These are phyloP conservation scores for Micropoecilia bifurca DNA, from an alignment of 2,797 vertebrate genomes.

Conservation along the genomic window DNA sequence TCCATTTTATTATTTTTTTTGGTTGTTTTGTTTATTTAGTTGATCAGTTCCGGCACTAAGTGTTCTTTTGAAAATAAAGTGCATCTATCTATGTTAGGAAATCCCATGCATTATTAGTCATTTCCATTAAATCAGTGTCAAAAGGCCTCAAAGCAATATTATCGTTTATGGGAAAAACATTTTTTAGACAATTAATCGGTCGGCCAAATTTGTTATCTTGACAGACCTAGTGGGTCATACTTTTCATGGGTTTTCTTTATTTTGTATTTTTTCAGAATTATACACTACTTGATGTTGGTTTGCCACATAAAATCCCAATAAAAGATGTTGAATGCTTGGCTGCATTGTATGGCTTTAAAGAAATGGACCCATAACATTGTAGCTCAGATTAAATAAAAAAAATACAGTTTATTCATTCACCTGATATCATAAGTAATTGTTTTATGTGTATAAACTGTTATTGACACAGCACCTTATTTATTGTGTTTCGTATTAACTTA, in stretches of 20 bases:
- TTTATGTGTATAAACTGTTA: neutral
- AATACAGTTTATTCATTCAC: neutral
- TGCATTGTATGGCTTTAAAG: neutral
- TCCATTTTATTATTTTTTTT: no score
- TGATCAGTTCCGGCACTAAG: no score
- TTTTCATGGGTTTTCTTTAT: neutral
- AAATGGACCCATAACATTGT: neutral
- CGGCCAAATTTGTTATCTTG: no score
- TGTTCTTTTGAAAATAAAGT: no score
- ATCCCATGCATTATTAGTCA: no score
- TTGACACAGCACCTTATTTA: neutral
- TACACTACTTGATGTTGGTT: neutral
- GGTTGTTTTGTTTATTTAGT: no score
- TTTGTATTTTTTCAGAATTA: neutral
- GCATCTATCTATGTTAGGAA: no score
- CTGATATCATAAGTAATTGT: neutral
- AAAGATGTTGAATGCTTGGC: neutral
- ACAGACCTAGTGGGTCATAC: no score
- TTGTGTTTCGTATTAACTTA: slow-evolving; percentile 1
- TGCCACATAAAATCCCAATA: neutral
- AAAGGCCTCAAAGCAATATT: no score
- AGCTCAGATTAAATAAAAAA: neutral
- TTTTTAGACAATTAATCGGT: no score
- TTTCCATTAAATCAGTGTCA: no score
- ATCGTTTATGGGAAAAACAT: no score